Conservation (phyloP, 2,797 vertebrate genomes). For the Ispidina lecontei region DNA sequence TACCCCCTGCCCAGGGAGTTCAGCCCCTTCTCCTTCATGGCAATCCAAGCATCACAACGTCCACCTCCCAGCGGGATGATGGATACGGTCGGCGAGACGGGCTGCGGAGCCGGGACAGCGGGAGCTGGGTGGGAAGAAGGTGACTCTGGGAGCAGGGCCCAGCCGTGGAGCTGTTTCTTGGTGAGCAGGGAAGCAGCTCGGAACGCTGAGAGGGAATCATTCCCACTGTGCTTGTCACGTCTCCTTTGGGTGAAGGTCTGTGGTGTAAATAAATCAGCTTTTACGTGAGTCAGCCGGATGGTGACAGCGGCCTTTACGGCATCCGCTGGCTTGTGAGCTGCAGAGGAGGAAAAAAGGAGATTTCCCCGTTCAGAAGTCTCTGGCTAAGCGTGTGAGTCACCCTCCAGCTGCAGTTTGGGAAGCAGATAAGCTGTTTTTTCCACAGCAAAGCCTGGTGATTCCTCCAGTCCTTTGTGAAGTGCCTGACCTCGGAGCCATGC, state of each 20-base stretch:
- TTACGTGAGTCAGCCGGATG: constrained; percentile 34
- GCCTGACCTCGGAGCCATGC: constrained; percentile 17
- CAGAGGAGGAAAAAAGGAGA: constrained; percentile 13
- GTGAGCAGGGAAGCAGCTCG: neutral
- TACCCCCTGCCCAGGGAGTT: neutral
- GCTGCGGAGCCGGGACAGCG: neutral
- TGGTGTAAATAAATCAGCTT: constrained; percentile 78
- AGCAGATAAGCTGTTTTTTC: neutral
- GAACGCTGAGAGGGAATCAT: constrained; percentile 12
- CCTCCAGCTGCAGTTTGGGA: neutral
- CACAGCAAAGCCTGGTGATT: neutral
- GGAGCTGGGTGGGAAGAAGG: neutral
- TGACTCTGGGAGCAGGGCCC: neutral
- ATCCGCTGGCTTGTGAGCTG: neutral
- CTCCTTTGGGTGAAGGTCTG: constrained; percentile 10
- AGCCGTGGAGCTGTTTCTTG: neutral
- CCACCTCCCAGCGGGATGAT: neutral
- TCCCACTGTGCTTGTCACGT: constrained; percentile 45
- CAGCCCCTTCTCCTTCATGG: constrained; percentile 25
- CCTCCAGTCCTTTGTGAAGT: constrained; percentile 12
- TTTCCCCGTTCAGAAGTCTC: neutral
- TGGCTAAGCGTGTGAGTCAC: constrained; percentile 25
- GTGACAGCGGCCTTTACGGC: constrained; percentile 5
- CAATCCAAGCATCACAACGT: neutral
- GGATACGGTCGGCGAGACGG: neutral